Evolutionary conservation across 2,888 invertebrate genomes (phyloP).

Genomic region (Cataglyphis livida): DNA sequence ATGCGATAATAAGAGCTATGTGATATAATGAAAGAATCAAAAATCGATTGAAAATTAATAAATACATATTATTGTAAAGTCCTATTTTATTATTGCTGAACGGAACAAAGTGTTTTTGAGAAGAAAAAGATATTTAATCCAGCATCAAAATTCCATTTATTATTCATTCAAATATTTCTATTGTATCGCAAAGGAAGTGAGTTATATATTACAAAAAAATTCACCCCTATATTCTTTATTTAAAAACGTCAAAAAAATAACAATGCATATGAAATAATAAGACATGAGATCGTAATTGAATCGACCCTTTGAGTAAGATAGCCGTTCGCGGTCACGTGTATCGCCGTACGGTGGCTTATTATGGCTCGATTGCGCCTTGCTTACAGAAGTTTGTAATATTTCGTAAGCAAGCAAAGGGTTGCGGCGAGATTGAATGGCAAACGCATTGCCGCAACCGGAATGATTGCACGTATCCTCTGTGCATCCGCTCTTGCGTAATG

Average conservation of each 20-base stretch:
- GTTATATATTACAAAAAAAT: neutral
- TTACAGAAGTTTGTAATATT: conserved; percentile 74
- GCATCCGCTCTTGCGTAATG: conserved; percentile 14
- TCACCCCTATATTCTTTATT: neutral
- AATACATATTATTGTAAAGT: neutral
- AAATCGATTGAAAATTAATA: neutral
- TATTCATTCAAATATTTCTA: neutral
- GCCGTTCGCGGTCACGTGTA: conserved; percentile 57
- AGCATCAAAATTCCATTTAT: neutral
- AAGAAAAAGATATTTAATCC: neutral
- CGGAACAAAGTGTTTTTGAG: neutral
- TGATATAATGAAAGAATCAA: conserved; percentile 14
- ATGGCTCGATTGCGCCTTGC: conserved; percentile 76
- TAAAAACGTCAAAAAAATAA: conserved; percentile 21
- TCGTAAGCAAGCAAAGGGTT: conserved; percentile 76
- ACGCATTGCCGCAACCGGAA: conserved; percentile 36
- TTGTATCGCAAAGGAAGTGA: neutral
- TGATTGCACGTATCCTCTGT: conserved; percentile 32
- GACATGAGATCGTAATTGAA: conserved; percentile 59
- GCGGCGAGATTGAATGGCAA: conserved; percentile 74
- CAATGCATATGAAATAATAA: conserved; percentile 2
- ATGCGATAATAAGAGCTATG: neutral
- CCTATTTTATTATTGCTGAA: neutral
- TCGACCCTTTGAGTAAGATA: conserved; percentile 53
- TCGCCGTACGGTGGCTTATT: conserved; percentile 69